Conservation (phyloP, 2,113 vertebrate genomes). For the Nettapus auritus region DNA sequence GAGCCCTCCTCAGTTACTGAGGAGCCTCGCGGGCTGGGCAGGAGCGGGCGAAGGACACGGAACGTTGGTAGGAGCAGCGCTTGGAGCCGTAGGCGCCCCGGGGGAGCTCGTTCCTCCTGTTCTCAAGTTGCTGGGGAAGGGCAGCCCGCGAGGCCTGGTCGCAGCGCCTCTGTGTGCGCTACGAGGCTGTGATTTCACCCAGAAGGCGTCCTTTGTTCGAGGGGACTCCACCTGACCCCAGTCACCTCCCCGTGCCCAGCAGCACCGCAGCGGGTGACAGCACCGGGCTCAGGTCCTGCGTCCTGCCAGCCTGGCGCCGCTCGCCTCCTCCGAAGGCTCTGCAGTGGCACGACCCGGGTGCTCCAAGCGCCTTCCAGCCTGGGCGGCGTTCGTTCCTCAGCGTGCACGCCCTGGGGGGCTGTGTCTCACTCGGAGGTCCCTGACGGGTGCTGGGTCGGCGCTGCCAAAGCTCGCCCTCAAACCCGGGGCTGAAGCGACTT, state of each 20-base stretch:
- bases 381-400: no score
- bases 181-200: neutral
- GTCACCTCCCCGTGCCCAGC: neutral
- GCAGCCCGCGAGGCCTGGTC: neutral
- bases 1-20: neutral
- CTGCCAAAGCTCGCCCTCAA: no score
- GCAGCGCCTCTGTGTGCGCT: neutral
- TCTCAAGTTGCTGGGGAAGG: neutral
- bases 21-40: neutral
- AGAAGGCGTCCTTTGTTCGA: neutral
- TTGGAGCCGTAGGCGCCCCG: neutral
- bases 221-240: neutral
- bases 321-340: neutral
- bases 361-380: neutral
- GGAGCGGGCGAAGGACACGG: neutral
- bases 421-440: no score
- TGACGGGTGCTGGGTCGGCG: no score
- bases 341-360: accelerated
- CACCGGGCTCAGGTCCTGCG: accelerated
- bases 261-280: neutral
- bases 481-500: neutral
- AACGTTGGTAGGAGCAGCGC: neutral
- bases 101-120: neutral
- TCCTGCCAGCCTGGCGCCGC: neutral
- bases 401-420: no score